phyloP scores from a whole-genome alignment of 2,797 vertebrate species.

The Gambusia yucatana region DNA sequence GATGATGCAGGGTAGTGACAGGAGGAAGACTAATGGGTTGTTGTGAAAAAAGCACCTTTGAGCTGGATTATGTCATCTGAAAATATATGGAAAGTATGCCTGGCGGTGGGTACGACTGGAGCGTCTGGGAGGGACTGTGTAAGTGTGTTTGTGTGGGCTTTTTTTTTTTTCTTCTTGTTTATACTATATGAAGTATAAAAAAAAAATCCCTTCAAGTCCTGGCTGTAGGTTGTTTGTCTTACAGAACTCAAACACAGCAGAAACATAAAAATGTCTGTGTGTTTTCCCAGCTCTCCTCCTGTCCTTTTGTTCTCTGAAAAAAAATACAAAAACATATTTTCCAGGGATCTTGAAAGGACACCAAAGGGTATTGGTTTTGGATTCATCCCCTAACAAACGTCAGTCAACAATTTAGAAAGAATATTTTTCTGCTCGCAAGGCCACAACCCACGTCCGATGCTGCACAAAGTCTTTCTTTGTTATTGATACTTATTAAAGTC shows the following conservation, averaged over 20 bases:
- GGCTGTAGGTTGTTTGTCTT: slow-evolving; percentile 36
- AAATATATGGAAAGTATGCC: slow-evolving; percentile 66
- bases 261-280: slow-evolving; percentile 14
- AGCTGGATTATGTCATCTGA: slow-evolving; percentile 56
- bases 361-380: slow-evolving; percentile 40
- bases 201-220: slow-evolving; percentile 18
- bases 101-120: slow-evolving; percentile 58
- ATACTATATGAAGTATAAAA: slow-evolving; percentile 8
- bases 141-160: slow-evolving; percentile 22
- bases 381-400: slow-evolving; percentile 5
- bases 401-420: slow-evolving; percentile 21
- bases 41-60: slow-evolving; percentile 37
- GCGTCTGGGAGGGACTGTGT: slow-evolving; percentile 12
- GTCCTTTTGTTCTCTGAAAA: slow-evolving; percentile 20
- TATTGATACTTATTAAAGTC: not conserved
- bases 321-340: slow-evolving; percentile 11
- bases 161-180: slow-evolving; percentile 21
- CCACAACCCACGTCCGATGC: slow-evolving; percentile 12
- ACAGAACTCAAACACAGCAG: slow-evolving; percentile 10
- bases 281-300: slow-evolving; percentile 18
- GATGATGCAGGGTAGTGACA: slow-evolving; percentile 33
- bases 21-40: slow-evolving; percentile 45
- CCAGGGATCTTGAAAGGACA: slow-evolving; percentile 32
- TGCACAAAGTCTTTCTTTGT: slow-evolving; percentile 2
- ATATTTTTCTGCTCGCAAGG: slow-evolving; percentile 8